These are phyloP conservation scores for Amphipoea lucens DNA, from an alignment of 2,888 invertebrate genomes.

Conservation along the genomic window DNA sequence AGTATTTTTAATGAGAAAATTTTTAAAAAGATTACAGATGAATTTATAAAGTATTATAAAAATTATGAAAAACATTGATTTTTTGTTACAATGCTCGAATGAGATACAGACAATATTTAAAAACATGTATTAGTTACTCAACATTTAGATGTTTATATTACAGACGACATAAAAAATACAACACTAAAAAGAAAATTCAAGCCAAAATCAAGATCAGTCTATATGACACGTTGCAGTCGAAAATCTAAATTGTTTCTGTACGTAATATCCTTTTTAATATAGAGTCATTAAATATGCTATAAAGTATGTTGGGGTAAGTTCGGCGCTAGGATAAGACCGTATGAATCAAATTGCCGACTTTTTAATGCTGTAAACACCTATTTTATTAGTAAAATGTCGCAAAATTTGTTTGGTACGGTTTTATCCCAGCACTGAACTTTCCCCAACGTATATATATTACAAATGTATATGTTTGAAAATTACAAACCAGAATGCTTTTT, in stretches of 20 bases:
- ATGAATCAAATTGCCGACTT: background rate
- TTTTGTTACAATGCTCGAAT: conserved; percentile 53
- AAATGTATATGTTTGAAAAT: no score
- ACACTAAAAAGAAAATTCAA: conserved; percentile 53
- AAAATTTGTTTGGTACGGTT: background rate
- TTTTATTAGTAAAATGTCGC: background rate
- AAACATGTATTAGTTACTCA: conserved; percentile 53
- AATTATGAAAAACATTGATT: conserved; percentile 24
- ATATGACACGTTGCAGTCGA: conserved; percentile 35
- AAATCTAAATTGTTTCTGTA: background rate
- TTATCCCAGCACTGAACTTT: background rate
- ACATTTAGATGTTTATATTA: conserved; percentile 60
- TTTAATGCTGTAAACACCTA: background rate
- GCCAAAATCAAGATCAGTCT: conserved; percentile 64
- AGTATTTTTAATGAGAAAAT: conserved; percentile 12
- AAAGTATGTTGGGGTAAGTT: background rate
- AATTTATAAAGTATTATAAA: conserved; percentile 26
- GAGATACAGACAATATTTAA: conserved; percentile 27
- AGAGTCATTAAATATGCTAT: background rate
- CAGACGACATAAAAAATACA: conserved; percentile 56
- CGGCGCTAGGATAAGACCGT: background rate
- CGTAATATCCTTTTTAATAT: background rate
- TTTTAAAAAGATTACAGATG: conserved; percentile 15
- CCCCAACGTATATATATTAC: background rate
- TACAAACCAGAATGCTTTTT: background rate